These are phyloP conservation scores for Egretta garzetta DNA, from an alignment of 2,113 vertebrate species.

Conservation along the genomic window DNA sequence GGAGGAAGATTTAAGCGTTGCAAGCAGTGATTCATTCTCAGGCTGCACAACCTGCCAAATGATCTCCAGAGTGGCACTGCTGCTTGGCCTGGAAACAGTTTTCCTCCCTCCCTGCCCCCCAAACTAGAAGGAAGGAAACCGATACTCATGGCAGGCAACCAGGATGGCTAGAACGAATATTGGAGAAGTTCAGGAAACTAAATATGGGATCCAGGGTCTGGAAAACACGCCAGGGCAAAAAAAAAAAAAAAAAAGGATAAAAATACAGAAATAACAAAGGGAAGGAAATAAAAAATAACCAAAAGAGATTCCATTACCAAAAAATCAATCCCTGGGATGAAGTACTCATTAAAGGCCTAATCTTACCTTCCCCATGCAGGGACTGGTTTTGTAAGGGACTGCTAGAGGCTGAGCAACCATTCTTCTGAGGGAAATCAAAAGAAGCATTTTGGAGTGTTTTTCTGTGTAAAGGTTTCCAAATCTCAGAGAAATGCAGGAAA, in stretches of 20 bases:
- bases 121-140: not conserved
- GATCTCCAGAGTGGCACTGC: not conserved
- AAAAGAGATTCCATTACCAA: conserved; percentile 54
- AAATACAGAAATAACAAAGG: conserved; percentile 38
- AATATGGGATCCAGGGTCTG: conserved; percentile 31
- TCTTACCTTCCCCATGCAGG: not conserved
- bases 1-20: not conserved
- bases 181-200: conserved; percentile 42
- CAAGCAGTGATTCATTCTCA: conserved; percentile 12
- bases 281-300: conserved; percentile 71
- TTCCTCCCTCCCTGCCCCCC: not conserved
- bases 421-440: not conserved
- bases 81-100: not conserved
- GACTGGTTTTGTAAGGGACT: not conserved
- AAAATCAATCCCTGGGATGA: conserved; percentile 31
- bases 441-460: not conserved
- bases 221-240: not conserved
- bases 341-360: conserved; percentile 11
- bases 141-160: conserved; percentile 35
- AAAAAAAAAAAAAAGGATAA: not conserved
- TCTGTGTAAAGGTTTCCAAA: not conserved
- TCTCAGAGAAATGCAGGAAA: not conserved
- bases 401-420: not conserved
- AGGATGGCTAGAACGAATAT: conserved; percentile 21
- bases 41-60: not conserved